phyloP scores from a whole-genome alignment of 2,888 invertebrate genomes.

The Mystacides longicornis region DNA sequence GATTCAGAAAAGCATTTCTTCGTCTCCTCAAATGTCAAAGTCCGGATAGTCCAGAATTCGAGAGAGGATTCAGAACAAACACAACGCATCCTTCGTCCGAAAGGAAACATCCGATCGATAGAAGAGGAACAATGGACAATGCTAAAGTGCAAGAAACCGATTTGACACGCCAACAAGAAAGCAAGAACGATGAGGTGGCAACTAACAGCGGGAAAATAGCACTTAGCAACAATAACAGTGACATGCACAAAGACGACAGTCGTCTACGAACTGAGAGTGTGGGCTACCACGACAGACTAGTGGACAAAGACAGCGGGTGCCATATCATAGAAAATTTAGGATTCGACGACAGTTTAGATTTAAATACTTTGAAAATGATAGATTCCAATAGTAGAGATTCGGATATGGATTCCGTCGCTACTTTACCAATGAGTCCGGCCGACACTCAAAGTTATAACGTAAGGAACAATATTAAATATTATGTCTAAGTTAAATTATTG shows the following conservation, averaged over 20 bases:
- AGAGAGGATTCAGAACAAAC: constrained; percentile 37
- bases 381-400: constrained; percentile 27
- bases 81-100: constrained; percentile 49
- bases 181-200: constrained; percentile 2
- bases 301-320: constrained; percentile 39
- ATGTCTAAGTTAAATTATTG: too few relatives aligned
- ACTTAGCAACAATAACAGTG: constrained; percentile 22
- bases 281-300: constrained; percentile 37
- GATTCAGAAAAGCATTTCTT: constrained; percentile 65
- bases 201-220: not conserved
- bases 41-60: constrained; percentile 51
- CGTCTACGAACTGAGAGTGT: constrained; percentile 43
- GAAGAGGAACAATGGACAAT: constrained; percentile 1
- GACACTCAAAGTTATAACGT: constrained; percentile 6
- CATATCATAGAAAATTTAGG: constrained; percentile 48
- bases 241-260: constrained; percentile 36
- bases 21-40: constrained; percentile 59
- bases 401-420: constrained; percentile 21
- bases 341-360: constrained; percentile 37
- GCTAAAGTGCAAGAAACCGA: constrained; percentile 9
- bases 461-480: not conserved
- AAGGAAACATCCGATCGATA: constrained; percentile 43
- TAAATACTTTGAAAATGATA: constrained; percentile 31
- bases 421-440: constrained; percentile 16
- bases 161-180: not conserved